Conservation (phyloP, 2,113 vertebrate genomes). For the Dendropsophus ebraccatus region DNA sequence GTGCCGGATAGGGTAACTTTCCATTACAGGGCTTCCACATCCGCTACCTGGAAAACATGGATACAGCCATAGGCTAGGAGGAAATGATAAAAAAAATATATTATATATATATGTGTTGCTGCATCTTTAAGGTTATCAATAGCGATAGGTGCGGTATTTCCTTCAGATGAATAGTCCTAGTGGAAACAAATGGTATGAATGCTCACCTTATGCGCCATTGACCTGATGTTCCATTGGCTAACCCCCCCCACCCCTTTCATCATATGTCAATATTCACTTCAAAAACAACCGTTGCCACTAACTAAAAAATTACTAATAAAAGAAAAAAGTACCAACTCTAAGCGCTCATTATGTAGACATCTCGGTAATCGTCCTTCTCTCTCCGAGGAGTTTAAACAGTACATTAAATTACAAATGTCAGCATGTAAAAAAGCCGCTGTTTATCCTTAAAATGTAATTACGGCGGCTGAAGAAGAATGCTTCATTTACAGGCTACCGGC, state of each 20-base stretch:
- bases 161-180: background rate
- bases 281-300: conserved; percentile 20
- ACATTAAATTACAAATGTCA: conserved; percentile 31
- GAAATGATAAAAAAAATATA: too few species aligned
- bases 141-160: background rate
- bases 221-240: background rate
- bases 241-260: background rate
- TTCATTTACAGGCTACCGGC: conserved; percentile 32
- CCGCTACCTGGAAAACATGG: too few species aligned
- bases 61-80: too few species aligned
- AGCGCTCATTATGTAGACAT: conserved; percentile 13
- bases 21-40: too few species aligned
- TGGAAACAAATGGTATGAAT: background rate
- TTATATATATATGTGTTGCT: too few species aligned
- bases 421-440: conserved; percentile 13
- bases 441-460: conserved; percentile 43
- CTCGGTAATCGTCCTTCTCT: conserved; percentile 9
- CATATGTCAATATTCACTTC: background rate
- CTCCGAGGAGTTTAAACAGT: conserved; percentile 12
- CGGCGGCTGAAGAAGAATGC: conserved; percentile 12
- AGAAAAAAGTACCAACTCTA: background rate
- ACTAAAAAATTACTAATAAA: conserved; percentile 15
- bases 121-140: too few species aligned
- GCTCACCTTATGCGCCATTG: background rate
- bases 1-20: too few species aligned